phyloP scores from a whole-genome alignment of 30 jellyfish, hydroid and myxozoan species.

The Chrysaora quinquecirrha region DNA sequence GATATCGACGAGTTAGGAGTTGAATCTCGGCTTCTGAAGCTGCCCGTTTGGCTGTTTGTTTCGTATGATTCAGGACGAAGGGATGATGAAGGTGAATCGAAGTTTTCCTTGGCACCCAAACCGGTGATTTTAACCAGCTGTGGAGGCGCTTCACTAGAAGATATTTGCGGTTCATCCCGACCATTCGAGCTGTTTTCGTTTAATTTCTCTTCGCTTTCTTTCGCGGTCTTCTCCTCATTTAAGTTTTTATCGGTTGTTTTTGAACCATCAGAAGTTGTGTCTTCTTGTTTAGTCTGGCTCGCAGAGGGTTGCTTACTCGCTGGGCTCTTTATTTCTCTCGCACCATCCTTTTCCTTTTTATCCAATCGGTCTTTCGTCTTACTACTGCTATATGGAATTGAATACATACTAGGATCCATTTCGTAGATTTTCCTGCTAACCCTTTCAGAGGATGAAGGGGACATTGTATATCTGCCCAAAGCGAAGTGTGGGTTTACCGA shows the following conservation, averaged over 20 bases:
- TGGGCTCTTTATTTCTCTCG: background rate
- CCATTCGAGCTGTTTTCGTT: background rate
- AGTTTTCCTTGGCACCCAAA: slow-evolving; percentile 24
- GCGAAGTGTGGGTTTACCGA: slow-evolving; percentile 55
- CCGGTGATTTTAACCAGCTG: slow-evolving; percentile 9
- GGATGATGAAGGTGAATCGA: slow-evolving; percentile 40
- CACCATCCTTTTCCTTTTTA: background rate
- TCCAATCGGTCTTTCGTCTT: background rate
- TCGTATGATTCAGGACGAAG: slow-evolving; percentile 40
- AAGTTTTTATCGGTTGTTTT: background rate
- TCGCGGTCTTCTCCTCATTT: background rate
- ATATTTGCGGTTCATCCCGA: background rate
- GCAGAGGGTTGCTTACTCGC: background rate
- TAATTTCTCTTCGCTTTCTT: background rate
- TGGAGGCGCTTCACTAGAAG: slow-evolving; percentile 19
- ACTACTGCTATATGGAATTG: background rate
- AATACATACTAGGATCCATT: slow-evolving; percentile 17
- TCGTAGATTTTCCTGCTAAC: slow-evolving; percentile 41
- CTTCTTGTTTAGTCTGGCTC: background rate
- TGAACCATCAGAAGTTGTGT: background rate
- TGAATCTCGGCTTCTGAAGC: slow-evolving; percentile 26
- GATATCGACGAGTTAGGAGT: slow-evolving; percentile 31
- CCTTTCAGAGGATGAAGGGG: slow-evolving; percentile 31
- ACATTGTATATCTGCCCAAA: slow-evolving; percentile 47
- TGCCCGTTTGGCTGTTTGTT: slow-evolving; percentile 57